phyloP scores from a whole-genome alignment of 2,888 invertebrate species.

The Hypomecis atomaria region DNA sequence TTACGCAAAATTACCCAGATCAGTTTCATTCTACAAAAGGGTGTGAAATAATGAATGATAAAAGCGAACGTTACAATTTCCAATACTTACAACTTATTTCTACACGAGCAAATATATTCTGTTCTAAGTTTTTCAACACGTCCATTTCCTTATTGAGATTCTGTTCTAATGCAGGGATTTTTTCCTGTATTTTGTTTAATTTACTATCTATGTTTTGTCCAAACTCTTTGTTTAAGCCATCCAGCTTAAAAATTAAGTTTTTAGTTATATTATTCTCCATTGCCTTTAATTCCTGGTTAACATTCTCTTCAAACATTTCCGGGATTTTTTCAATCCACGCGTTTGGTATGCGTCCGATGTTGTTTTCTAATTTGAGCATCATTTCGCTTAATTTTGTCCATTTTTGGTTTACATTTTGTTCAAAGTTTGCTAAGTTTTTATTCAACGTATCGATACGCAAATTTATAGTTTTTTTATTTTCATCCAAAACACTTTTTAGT shows the following conservation, averaged over 20 bases:
- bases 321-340: background rate
- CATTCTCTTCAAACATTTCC: background rate
- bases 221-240: background rate
- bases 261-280: background rate
- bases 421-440: background rate
- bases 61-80: too few species aligned
- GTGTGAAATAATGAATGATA: too few species aligned
- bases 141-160: background rate
- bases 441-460: background rate
- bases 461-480: background rate
- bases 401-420: background rate
- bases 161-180: background rate
- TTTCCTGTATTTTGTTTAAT: background rate
- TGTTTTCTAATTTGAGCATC: background rate
- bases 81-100: background rate
- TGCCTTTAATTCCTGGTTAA: background rate
- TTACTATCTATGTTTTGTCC: background rate
- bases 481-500: background rate
- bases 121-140: background rate
- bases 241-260: background rate
- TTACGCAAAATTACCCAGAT: too few species aligned
- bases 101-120: background rate
- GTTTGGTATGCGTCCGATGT: background rate
- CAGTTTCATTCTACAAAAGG: too few species aligned
- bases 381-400: background rate